Evolutionary conservation across 2,888 invertebrate genomes (phyloP).

Genomic region (Theretra japonica): DNA sequence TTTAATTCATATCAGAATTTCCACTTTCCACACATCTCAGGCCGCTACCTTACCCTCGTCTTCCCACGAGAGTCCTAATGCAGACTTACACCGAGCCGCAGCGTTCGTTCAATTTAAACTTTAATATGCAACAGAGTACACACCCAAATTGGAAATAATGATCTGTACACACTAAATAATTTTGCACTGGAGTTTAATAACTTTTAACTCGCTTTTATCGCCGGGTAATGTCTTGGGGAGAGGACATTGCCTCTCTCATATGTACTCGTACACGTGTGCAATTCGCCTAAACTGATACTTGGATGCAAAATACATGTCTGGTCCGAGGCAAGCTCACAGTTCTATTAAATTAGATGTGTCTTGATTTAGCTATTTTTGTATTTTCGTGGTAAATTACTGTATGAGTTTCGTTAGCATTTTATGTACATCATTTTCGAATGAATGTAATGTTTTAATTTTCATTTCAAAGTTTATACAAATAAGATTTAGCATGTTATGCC

Average conservation of each 20-base stretch:
- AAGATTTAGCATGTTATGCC: no score
- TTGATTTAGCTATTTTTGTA: no score
- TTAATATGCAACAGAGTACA: conserved; percentile 77
- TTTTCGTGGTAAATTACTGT: no score
- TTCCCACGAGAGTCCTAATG: conserved; percentile 73
- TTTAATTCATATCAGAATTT: background rate
- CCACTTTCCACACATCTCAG: conserved; percentile 32
- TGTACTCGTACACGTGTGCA: background rate
- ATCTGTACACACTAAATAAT: conserved; percentile 53
- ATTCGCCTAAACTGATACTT: background rate
- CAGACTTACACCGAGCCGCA: conserved; percentile 78
- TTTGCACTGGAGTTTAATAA: conserved; percentile 9
- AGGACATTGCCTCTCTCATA: background rate
- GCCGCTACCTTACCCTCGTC: conserved; percentile 44
- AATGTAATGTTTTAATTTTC: no score
- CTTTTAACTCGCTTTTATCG: conserved; percentile 6
- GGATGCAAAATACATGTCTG: no score
- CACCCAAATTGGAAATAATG: conserved; percentile 80
- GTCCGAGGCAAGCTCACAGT: no score
- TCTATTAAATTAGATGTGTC: no score
- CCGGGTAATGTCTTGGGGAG: background rate
- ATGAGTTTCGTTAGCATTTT: no score
- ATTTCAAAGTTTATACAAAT: no score
- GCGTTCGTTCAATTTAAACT: conserved; percentile 81
- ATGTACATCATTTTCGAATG: no score